Evolutionary conservation across 2,797 vertebrate genomes (phyloP).

Genomic region (Acomys russatus): DNA sequence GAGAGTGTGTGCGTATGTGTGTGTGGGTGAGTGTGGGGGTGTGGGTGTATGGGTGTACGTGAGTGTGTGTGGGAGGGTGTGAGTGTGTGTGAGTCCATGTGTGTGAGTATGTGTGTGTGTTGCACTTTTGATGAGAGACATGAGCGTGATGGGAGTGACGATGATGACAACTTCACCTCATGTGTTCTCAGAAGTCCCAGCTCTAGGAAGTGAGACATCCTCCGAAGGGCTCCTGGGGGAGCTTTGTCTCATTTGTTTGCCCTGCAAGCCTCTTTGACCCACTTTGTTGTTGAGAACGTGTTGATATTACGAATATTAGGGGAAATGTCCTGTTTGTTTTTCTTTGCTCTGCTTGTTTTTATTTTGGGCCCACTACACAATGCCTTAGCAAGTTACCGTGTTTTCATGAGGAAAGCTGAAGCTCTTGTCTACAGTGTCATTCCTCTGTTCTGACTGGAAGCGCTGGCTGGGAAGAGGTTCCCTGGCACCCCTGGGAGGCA

Average conservation of each 20-base stretch:
- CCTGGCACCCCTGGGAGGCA: not conserved
- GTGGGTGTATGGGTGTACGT: too few species aligned
- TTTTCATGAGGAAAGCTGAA: slow-evolving; percentile 51
- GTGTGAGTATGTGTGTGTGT: not conserved
- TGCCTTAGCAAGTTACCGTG: slow-evolving; percentile 15
- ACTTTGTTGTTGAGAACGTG: slow-evolving; percentile 16
- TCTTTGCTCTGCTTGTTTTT: slow-evolving; percentile 59
- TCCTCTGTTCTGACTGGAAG: not conserved
- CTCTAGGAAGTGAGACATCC: not conserved
- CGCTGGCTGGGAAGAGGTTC: not conserved
- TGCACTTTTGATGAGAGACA: slow-evolving; percentile 18
- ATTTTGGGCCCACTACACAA: not conserved
- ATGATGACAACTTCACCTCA: not conserved
- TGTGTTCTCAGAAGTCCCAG: not conserved
- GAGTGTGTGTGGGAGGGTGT: too few species aligned
- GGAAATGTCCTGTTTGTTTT: slow-evolving; percentile 33
- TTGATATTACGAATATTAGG: not conserved
- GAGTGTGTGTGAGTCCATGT: not conserved
- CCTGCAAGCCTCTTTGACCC: slow-evolving; percentile 2
- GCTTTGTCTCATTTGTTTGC: slow-evolving; percentile 27
- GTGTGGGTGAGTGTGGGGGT: not conserved
- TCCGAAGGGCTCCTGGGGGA: slow-evolving; percentile 6
- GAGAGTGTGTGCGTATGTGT: not conserved
- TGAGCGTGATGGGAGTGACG: not conserved
- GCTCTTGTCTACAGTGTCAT: not conserved